Conservation (phyloP, 2,888 invertebrate species). For the Diarsia dahlii region DNA sequence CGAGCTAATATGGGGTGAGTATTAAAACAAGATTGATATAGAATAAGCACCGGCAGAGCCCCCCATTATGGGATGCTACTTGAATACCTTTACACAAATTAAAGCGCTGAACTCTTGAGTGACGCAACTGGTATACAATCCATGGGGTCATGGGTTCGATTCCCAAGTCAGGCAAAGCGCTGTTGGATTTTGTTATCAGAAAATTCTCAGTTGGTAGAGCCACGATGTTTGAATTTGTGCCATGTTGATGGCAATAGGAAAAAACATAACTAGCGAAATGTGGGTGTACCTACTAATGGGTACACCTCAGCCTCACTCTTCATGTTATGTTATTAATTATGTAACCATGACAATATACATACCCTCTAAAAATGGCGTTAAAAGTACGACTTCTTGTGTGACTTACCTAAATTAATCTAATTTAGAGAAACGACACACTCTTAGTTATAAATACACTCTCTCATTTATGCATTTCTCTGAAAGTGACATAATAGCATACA, state of each 20-base stretch:
- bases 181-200: too few relatives aligned
- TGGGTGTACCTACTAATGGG: too few relatives aligned
- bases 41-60: neutral
- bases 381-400: neutral
- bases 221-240: too few relatives aligned
- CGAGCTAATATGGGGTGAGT: neutral
- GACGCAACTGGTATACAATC: neutral
- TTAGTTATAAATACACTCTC: conserved; percentile 33
- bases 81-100: neutral
- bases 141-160: too few relatives aligned
- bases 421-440: neutral
- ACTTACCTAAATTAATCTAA: conserved; percentile 4
- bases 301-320: too few relatives aligned
- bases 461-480: conserved; percentile 20
- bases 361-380: neutral
- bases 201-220: too few relatives aligned
- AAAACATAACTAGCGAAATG: too few relatives aligned
- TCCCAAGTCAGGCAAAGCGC: too few relatives aligned
- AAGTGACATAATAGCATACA: conserved; percentile 19
- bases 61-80: neutral
- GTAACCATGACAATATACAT: neutral
- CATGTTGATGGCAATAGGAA: too few relatives aligned
- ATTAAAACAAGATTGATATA: neutral
- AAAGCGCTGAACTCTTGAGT: neutral
- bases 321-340: neutral